Conservation (phyloP, 2,888 invertebrate genomes). For the Deilephila porcellus region DNA sequence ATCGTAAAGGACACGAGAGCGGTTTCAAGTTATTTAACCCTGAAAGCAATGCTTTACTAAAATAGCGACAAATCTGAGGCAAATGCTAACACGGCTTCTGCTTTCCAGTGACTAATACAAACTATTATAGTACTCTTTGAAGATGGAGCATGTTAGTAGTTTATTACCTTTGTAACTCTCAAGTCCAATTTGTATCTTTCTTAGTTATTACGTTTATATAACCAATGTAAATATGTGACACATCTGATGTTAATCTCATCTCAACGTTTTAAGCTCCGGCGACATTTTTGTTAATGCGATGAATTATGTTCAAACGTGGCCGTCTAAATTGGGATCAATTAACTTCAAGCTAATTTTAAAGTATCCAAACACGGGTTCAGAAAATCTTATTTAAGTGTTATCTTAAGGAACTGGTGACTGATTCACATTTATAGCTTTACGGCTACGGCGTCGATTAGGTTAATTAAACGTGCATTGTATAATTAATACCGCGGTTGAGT, state of each 20-base stretch:
- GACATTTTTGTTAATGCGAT: constrained; percentile 61
- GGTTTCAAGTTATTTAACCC: constrained; percentile 79
- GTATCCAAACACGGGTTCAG: constrained; percentile 48
- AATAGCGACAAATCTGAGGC: constrained; percentile 70
- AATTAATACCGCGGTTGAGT: background rate
- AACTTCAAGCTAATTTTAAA: constrained; percentile 59
- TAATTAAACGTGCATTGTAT: constrained; percentile 15
- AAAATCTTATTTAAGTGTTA: constrained; percentile 46
- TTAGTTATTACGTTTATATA: background rate
- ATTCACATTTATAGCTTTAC: constrained; percentile 51
- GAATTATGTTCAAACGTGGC: constrained; percentile 50
- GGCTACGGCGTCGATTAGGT: background rate
- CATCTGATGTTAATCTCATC: background rate
- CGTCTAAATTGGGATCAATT: constrained; percentile 63
- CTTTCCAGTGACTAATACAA: constrained; percentile 61
- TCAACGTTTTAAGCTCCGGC: constrained; percentile 45
- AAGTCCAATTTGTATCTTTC: background rate
- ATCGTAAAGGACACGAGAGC: constrained; percentile 62
- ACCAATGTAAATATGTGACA: background rate
- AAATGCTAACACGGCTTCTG: constrained; percentile 61
- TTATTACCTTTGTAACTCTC: constrained; percentile 12
- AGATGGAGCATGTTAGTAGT: constrained; percentile 14
- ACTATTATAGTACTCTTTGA: constrained; percentile 51
- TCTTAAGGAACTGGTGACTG: constrained; percentile 54
- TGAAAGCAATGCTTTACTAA: constrained; percentile 70